Conservation (phyloP, 2,797 vertebrate species). For the Pseudotriccus pelzelni region DNA sequence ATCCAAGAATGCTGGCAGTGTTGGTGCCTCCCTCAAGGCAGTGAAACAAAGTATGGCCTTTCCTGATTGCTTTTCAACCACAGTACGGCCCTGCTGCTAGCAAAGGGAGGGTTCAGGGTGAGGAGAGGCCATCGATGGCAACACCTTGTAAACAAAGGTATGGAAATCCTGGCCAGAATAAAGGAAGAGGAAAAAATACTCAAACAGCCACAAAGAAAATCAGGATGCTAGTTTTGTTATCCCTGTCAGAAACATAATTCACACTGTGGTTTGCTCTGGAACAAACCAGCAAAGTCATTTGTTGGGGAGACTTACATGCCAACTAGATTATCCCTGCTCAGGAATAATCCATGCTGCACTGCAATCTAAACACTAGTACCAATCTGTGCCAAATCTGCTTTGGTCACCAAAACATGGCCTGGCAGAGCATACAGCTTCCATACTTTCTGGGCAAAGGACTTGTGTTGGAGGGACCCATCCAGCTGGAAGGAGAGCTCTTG, state of each 20-base stretch:
- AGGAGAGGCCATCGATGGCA: background rate
- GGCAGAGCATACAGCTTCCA: background rate
- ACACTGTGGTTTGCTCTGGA: background rate
- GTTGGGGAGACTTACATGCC: background rate
- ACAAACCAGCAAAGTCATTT: background rate
- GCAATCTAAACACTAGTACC: background rate
- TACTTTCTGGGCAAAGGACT: accelerated
- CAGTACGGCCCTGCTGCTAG: background rate
- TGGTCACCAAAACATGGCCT: background rate
- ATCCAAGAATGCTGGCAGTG: background rate
- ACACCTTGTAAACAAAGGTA: background rate
- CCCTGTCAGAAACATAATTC: background rate
- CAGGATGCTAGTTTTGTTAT: background rate
- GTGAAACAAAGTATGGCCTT: background rate
- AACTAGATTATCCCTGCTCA: background rate
- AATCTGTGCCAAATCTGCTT: background rate
- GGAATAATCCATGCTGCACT: background rate
- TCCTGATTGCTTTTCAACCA: background rate
- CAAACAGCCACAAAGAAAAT: background rate
- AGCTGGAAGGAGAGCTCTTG: background rate
- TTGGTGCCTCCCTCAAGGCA: background rate
- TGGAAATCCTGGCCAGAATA: background rate
- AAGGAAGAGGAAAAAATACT: background rate
- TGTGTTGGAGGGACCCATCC: background rate
- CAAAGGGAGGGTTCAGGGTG: background rate